Base-by-base conservation (phyloP, 2,888 invertebrate genomes). In the Rhyacophila evoluta region DNA sequence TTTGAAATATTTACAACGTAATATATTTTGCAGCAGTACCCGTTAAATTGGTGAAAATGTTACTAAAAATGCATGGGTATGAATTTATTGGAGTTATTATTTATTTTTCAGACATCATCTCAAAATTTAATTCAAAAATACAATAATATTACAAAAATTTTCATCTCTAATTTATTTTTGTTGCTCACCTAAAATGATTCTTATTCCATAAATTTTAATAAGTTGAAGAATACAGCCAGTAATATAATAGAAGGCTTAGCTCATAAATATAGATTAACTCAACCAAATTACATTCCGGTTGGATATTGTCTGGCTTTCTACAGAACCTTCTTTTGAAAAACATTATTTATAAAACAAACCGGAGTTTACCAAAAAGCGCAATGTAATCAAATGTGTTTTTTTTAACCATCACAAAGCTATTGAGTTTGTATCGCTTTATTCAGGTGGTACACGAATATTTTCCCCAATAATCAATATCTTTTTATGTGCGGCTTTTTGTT, bases 371-470 rank as follows among this genome's bases (percentile, higher is more conserved):
- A 2, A 39, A n/a, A 39, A 39, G 55, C 25, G 55, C 55, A 19
- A 55, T 55, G 55, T 41, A 41, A 55, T 55, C 41, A 41, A 41
- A 41, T 41, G 41, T 41, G 15, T 55, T 55, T 55, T 55, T 55
- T 55, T 55, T 8, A 25, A 10, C 19, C 55, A 6, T 10, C 55
- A 19, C 19, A 55, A 55, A 55, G 15, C 55, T 55, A 55, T 55
- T 55, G 19, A 25, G 19, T 12, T 55, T 19, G 1, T 10, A 25
- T 55, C 2, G 12, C 19, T 55, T 10, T 19, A 55, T 55, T 4
- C 55, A 55, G 55, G 55, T 55, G 25, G 55, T 55, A 55, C 8
- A 55, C 55, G 19, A 55, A 55, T 55, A 55, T 55, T 33, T 33
- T 55, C 19, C 1, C 25, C 25, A 19, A 55, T 55, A 55, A 55